Evolutionary conservation across 1,140 invertebrate species (phyloP), one percentile per base, ranked within the genome.

Genomic region (Saccostrea glomerata): DNA sequence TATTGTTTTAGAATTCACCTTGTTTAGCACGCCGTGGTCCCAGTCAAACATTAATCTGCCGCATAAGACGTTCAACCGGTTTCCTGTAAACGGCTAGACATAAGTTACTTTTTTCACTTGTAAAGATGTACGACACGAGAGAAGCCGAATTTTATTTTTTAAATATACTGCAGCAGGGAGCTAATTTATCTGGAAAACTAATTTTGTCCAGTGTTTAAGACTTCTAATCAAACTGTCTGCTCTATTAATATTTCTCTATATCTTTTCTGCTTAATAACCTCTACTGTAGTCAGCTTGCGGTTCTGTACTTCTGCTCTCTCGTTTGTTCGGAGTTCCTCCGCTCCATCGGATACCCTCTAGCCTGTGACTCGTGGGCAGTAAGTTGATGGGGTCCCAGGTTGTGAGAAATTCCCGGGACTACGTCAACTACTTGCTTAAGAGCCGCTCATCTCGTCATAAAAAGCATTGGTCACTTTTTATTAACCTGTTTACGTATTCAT

Each of bases 381-480:
- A 93, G 92, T 93, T 93, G 92, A 92, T 92, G 92, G 92, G 92
- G 92, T 92, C 92, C 92, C 92, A 93, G 92, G 92, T 92, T 87
- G 89, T 82, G 30, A 86, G 6, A 30, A 85, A 86, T 86, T 92
- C 92, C 92, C 92, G 92, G 92, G 92, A 93, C 92, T 93, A 93
- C 92, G 91, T 93, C 92, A 93, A 93, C 92, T 93, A 92, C 92
- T 93, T 90, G 90, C 92, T 86, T 84, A 85, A 82, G 88, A 86
- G 83, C 86, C 87, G 86, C 83, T 47, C 82, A 87, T 86, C 30
- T 84, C 82, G 84, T 73, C 82, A 89, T 40, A 83, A 60, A 60
- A 58, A 63, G 70, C 66, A 73, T 82, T 77, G 70, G 25, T 47
- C 82, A 85, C 56, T 84, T 70, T 88, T 73, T 83, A 85, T 88